Percentiles rank a stretch among this genome's conserved stretches.
phyloP scores from a whole-genome alignment of 2,113 vertebrate genomes.

The Sula dactylatra region DNA sequence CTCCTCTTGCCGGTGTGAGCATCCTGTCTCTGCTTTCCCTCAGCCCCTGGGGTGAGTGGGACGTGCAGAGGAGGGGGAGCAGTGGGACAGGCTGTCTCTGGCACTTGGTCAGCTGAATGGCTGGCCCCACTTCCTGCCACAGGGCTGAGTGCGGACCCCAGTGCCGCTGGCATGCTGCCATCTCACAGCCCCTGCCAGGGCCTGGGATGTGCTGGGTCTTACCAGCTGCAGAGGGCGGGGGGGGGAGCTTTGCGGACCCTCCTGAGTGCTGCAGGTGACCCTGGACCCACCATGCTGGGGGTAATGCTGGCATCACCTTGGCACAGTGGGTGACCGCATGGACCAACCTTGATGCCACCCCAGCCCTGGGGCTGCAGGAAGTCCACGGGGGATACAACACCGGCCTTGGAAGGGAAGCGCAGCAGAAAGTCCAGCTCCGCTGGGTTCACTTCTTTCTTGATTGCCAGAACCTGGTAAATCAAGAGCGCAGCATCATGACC shows the following conservation, averaged over 20 bases:
- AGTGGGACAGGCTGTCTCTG: not conserved
- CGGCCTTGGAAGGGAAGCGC: slow-evolving; percentile 72
- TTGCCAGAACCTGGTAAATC: slow-evolving; percentile 55
- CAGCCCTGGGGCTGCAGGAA: slow-evolving; percentile 74
- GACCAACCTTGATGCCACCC: slow-evolving; percentile 78
- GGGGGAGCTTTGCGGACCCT: not conserved
- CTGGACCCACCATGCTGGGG: fast-evolving
- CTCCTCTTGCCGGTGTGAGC: not conserved
- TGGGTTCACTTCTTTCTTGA: slow-evolving; percentile 73
- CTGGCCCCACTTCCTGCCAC: not conserved
- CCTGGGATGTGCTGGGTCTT: not conserved
- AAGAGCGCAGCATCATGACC: fast-evolving
- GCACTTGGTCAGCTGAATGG: not conserved
- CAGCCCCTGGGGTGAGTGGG: not conserved
- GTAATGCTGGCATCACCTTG: not conserved
- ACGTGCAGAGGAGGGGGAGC: not conserved
- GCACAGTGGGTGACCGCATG: fast-evolving
- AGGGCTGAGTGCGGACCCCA: not conserved
- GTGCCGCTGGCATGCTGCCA: fast-evolving
- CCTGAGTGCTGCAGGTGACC: not conserved
- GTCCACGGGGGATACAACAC: slow-evolving; percentile 61
- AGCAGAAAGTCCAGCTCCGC: slow-evolving; percentile 76
- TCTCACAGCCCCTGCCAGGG: not conserved
- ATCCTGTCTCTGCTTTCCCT: not conserved
- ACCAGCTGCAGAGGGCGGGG: not conserved